Conservation (phyloP, 2,113 vertebrate genomes). For the Oncorhynchus mykiss region DNA sequence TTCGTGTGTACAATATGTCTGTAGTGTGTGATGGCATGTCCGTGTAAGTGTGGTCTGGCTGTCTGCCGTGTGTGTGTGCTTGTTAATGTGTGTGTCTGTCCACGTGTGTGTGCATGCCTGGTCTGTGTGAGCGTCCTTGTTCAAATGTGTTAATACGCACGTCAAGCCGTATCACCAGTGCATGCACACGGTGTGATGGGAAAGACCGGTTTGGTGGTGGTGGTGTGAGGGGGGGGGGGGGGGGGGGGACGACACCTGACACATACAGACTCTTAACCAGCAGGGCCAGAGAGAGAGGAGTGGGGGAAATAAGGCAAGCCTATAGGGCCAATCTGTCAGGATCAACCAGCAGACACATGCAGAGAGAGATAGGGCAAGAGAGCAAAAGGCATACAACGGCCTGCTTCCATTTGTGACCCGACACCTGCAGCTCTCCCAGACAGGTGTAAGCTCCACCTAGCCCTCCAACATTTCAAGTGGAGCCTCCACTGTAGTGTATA, state of each 20-base stretch:
- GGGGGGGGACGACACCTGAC: constrained; percentile 5
- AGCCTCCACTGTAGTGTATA: too few relatives aligned
- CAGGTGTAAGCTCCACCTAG: too few relatives aligned
- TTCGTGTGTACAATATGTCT: not conserved
- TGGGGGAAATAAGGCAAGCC: constrained; percentile 26
- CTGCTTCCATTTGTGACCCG: too few relatives aligned
- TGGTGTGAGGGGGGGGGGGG: too few relatives aligned
- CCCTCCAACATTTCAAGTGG: too few relatives aligned
- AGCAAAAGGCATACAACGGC: not conserved
- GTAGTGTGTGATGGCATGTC: not conserved
- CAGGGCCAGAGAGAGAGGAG: constrained; percentile 16
- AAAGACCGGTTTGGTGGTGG: not conserved
- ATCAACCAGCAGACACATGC: constrained; percentile 54
- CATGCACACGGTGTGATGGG: constrained; percentile 5
- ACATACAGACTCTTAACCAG: constrained; percentile 43
- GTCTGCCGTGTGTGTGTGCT: not conserved
- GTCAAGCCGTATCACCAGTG: not conserved
- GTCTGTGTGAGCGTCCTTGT: too few relatives aligned
- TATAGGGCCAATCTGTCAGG: constrained; percentile 56
- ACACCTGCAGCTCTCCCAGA: too few relatives aligned
- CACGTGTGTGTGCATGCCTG: not conserved
- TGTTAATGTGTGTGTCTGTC: not conserved
- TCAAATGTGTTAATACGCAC: too few relatives aligned
- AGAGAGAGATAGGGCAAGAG: constrained; percentile 14
- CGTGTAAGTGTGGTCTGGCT: not conserved